Conservation (phyloP, 2,797 vertebrate species). For the Spinibarbus caldwelli region DNA sequence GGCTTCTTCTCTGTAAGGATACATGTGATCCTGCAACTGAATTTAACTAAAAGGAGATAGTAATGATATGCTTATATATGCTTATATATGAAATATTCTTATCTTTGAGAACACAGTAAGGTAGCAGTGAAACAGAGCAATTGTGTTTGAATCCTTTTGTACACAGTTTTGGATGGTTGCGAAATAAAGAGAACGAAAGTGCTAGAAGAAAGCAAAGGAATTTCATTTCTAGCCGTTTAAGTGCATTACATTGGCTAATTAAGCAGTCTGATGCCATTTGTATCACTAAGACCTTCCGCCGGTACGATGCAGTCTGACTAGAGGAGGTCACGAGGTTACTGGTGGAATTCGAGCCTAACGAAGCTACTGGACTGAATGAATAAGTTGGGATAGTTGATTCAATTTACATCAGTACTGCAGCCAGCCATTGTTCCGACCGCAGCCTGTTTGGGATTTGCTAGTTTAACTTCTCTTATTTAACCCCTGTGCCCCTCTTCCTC, state of each 20-base stretch:
- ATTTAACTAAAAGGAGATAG: not conserved
- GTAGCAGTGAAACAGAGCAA: not conserved
- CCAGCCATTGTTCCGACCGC: constrained; percentile 54
- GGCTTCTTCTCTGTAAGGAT: not conserved
- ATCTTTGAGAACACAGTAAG: not conserved
- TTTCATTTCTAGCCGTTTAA: not conserved
- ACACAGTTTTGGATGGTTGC: not conserved
- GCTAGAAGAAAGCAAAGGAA: constrained; percentile 12
- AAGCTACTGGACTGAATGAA: constrained; percentile 62
- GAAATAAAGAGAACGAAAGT: not conserved
- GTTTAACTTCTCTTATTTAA: constrained; percentile 75
- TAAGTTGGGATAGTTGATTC: constrained; percentile 69
- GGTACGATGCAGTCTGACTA: constrained; percentile 45
- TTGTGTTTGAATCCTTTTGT: not conserved
- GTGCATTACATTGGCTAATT: constrained; percentile 35
- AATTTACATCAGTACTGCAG: constrained; percentile 68
- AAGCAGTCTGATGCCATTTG: constrained; percentile 40
- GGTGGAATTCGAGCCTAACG: constrained; percentile 50
- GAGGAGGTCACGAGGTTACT: constrained; percentile 54
- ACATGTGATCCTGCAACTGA: not conserved
- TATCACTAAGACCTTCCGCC: constrained; percentile 22
- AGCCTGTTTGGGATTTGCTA: constrained; percentile 64
- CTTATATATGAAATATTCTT: not conserved
- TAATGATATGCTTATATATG: not conserved
- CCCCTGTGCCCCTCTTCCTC: constrained; percentile 63